Percentiles rank a stretch among this genome's conserved stretches.
phyloP scores from a whole-genome alignment of 1,140 invertebrate genomes.

The Drosophila tsacasi region DNA sequence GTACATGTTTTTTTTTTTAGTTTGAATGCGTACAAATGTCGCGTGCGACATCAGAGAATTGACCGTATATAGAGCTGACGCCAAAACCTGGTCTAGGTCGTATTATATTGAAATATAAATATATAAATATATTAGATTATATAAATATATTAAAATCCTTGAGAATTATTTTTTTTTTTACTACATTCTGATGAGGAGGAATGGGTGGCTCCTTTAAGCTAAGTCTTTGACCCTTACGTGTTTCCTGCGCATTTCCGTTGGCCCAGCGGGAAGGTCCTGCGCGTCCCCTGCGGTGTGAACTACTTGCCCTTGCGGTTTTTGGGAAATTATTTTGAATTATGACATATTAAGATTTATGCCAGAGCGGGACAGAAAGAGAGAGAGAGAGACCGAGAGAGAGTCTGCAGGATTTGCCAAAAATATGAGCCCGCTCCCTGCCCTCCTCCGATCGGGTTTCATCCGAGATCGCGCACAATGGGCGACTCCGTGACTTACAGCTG shows the following conservation, averaged over 20 bases:
- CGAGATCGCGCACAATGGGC: slow-evolving; percentile 59
- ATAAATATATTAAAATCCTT: background rate
- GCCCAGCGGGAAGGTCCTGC: slow-evolving; percentile 58
- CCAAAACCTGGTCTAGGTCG: too few species aligned
- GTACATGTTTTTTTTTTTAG: too few species aligned
- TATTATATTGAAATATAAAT: too few species aligned
- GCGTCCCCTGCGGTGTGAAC: slow-evolving; percentile 48
- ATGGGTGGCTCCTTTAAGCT: background rate
- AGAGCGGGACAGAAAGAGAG: background rate
- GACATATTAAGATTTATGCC: slow-evolving; percentile 81
- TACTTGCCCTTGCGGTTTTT: slow-evolving; percentile 59
- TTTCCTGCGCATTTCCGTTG: slow-evolving; percentile 19
- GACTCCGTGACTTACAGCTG: slow-evolving; percentile 69
- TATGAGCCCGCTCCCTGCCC: background rate
- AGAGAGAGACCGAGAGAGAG: slow-evolving; percentile 17
- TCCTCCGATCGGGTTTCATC: slow-evolving; percentile 64
- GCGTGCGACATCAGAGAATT: too few species aligned
- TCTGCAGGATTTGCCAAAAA: slow-evolving; percentile 27
- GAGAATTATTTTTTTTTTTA: too few species aligned
- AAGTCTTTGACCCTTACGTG: slow-evolving; percentile 1
- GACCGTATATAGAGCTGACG: too few species aligned
- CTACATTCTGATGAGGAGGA: background rate
- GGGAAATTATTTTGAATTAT: slow-evolving; percentile 79
- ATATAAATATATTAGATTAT: background rate
- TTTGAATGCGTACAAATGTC: too few species aligned